phyloP scores from a whole-genome alignment of 2,113 vertebrate species.

The Nothobranchius kuhntae region DNA sequence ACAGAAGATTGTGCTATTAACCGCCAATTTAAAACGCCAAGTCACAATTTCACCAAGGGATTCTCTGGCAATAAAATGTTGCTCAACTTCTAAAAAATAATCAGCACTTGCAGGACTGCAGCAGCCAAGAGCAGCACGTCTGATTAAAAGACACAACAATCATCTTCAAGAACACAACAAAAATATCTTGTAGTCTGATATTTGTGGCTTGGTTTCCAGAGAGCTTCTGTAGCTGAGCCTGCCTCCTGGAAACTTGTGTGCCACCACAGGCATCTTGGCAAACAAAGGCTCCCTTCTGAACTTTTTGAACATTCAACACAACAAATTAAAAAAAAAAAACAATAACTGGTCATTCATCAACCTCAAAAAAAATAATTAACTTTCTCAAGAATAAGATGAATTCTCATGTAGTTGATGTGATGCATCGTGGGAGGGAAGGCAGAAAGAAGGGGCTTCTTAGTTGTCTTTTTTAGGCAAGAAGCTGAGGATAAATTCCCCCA shows the following conservation, averaged over 20 bases:
- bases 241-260: slow-evolving; percentile 50
- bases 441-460: slow-evolving; percentile 65
- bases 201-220: slow-evolving; percentile 68
- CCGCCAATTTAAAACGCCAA: slow-evolving; percentile 5
- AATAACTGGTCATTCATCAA: slow-evolving; percentile 41
- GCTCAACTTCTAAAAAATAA: too few species aligned
- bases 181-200: slow-evolving; percentile 29
- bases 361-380: slow-evolving; percentile 22
- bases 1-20: slow-evolving; percentile 29
- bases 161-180: slow-evolving; percentile 43
- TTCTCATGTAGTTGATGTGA: slow-evolving; percentile 53
- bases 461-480: slow-evolving; percentile 82
- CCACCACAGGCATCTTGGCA: slow-evolving; percentile 73
- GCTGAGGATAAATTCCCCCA: slow-evolving; percentile 89
- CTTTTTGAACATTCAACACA: slow-evolving; percentile 72
- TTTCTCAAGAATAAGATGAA: slow-evolving; percentile 55
- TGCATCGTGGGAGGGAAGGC: slow-evolving; percentile 67
- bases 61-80: slow-evolving; percentile 8
- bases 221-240: slow-evolving; percentile 34
- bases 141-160: slow-evolving; percentile 49
- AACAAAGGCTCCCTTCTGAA: slow-evolving; percentile 60
- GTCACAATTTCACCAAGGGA: slow-evolving; percentile 15
- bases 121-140: slow-evolving; percentile 41
- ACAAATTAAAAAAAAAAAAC: slow-evolving; percentile 41
- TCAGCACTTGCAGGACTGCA: slow-evolving; percentile 34